Evolutionary conservation across 2,888 invertebrate genomes (phyloP), one percentile per base, ranked within the genome.

Genomic region (Anodontia alba): DNA sequence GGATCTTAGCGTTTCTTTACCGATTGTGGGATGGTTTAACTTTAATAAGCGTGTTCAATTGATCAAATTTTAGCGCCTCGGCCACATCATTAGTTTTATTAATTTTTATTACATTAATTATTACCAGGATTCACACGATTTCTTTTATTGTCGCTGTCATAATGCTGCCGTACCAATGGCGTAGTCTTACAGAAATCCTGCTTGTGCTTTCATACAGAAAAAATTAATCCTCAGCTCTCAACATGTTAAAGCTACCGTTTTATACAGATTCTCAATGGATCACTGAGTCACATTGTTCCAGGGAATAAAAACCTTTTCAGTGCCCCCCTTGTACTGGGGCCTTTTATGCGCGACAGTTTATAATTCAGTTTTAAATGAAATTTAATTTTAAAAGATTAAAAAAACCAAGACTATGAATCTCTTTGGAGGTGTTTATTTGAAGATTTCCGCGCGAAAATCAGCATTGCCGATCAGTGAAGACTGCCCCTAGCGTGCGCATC

Each of bases 281-380:
- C 62, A 20, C 26, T 62, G 10, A 31, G 10, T 31, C 62, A 31
- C 2, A 62, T 62, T 62, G 62, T 62, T 62, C 62, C 62, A 62
- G n/a, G 12, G 62, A 33, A 33, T n/a, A 62, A 62, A 33, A 62
- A 8, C n/a, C 62, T 33, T 20, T 62, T 33, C 62, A 62, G 10
- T 1, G 23, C 2, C 26, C n/a, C 23, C 3, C 54, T 54, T 54
- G 23, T 26, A 54, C 23, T 3, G 54, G 7, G 10, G 54, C 23
- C 26, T 54, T 54, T 54, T 54, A 54, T 54, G 23, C n/a, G 54
- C 26, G 26, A 26, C 26, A 54, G 54, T 54, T 54, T 54, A 54
- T 54, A 62, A 33, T 62, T 62, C 33, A 31, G 33, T 33, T 62
- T 62, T n/a, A 33, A 62, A 62, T 62, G 33, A 62, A 62, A 62